A percentile compares a stretch with the other conserved stretches of the same genome.
Evolutionary conservation across 2,797 vertebrate species (phyloP).

Genomic region (Hoplostethus atlanticus): DNA sequence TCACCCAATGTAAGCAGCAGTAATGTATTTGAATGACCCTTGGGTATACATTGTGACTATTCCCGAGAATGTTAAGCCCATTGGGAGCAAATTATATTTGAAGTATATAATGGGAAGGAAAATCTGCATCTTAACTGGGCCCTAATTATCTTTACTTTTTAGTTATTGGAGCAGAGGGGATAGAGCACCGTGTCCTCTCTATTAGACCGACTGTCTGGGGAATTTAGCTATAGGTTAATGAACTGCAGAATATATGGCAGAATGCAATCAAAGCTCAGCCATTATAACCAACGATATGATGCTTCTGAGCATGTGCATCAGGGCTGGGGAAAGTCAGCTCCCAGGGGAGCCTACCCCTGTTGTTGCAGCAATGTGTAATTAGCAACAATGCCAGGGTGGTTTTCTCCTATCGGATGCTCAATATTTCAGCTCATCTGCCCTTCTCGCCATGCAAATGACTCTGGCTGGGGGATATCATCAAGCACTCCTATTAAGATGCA

Average conservation of each 20-base stretch:
- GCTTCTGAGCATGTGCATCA: conserved; percentile 57
- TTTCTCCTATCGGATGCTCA: conserved; percentile 65
- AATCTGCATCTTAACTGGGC: conserved; percentile 79
- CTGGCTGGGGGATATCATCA: conserved; percentile 63
- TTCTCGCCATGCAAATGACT: conserved; percentile 57
- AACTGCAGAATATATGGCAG: conserved; percentile 79
- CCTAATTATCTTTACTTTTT: conserved; percentile 86
- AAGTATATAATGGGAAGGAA: conserved; percentile 74
- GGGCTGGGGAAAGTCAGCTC: conserved; percentile 57
- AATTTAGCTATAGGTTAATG: conserved; percentile 86
- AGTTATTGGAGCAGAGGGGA: conserved; percentile 78
- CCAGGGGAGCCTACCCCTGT: conserved; percentile 55
- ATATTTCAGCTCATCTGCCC: conserved; percentile 68
- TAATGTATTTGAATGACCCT: conserved; percentile 59
- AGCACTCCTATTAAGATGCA: conserved; percentile 77
- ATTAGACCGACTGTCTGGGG: conserved; percentile 82
- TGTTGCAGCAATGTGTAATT: conserved; percentile 77
- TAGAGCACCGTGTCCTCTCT: conserved; percentile 75
- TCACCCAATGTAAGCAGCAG: conserved; percentile 62
- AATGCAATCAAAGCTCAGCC: conserved; percentile 80
- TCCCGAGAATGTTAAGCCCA: conserved; percentile 70
- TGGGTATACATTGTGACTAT: conserved; percentile 62
- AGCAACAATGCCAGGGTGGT: conserved; percentile 60
- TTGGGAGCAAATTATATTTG: conserved; percentile 84
- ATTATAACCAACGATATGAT: conserved; percentile 71